Percentiles rank a stretch among this genome's conserved stretches.
phyloP scores from a whole-genome alignment of 1,140 invertebrate genomes.

The Globodera rostochiensis region DNA sequence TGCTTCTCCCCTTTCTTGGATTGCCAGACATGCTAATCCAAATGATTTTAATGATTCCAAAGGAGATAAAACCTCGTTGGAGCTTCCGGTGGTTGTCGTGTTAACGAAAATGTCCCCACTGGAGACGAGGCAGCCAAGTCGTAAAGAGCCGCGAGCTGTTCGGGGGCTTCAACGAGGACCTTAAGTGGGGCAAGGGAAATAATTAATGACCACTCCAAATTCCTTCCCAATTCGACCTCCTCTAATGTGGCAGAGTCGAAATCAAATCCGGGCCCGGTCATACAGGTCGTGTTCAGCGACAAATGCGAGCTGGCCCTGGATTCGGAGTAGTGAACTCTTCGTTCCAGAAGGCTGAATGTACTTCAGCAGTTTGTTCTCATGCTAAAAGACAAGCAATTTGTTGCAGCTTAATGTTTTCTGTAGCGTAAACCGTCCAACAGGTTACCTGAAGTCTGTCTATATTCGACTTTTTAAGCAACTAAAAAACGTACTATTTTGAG shows the following conservation, averaged over 20 bases:
- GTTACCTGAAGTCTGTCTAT: no score
- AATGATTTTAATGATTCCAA: no score
- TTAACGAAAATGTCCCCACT: conserved; percentile 29
- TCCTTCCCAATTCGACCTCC: not conserved
- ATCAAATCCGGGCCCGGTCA: conserved; percentile 19
- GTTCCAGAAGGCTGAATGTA: conserved; percentile 46
- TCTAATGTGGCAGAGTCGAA: conserved; percentile 15
- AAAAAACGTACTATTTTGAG: no score
- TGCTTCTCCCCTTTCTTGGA: no score
- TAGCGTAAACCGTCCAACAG: no score
- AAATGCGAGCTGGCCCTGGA: conserved; percentile 46
- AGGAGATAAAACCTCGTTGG: no score
- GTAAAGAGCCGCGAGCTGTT: conserved; percentile 16
- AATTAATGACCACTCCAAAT: not conserved
- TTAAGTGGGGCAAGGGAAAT: not conserved
- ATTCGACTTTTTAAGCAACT: conserved; percentile 45
- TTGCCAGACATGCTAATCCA: no score
- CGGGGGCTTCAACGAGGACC: conserved; percentile 19
- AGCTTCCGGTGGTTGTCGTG: no score
- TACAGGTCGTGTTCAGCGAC: conserved; percentile 46
- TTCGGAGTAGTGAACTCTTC: conserved; percentile 43
- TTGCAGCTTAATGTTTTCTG: no score
- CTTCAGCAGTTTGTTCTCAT: conserved; percentile 55
- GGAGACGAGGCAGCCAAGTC: conserved; percentile 24
- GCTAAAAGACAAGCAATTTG: no score